Percentiles rank a stretch among this genome's conserved stretches.
phyloP scores from a whole-genome alignment of 1,140 invertebrate genomes.

The Tetramorium simillimum region DNA sequence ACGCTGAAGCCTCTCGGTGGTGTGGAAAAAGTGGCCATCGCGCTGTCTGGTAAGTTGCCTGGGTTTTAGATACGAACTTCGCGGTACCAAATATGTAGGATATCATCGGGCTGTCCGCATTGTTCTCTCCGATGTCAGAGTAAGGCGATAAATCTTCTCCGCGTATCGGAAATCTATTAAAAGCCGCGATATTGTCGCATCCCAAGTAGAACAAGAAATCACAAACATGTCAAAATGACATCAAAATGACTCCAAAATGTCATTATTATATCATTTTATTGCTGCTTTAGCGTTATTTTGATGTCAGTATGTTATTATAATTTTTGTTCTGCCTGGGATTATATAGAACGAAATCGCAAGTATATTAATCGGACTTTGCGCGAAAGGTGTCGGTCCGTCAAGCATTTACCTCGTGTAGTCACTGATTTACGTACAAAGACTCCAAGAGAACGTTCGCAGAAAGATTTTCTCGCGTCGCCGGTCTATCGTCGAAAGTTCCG shows the following conservation, averaged over 20 bases:
- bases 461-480: not conserved
- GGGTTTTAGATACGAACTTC: not conserved
- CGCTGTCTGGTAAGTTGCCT: slow-evolving; percentile 92
- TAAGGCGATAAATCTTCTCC: not conserved
- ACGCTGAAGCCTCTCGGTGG: slow-evolving; percentile 95
- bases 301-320: too few species aligned
- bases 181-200: not conserved
- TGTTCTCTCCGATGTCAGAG: not conserved
- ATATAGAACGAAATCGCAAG: not conserved
- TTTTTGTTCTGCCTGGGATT: not conserved
- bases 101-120: not conserved
- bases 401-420: not conserved
- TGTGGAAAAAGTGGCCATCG: slow-evolving; percentile 97
- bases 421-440: too few species aligned
- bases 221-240: too few species aligned
- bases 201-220: too few species aligned
- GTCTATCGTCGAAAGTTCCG: not conserved
- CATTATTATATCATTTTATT: too few species aligned
- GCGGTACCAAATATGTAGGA: not conserved
- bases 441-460: not conserved
- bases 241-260: too few species aligned
- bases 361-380: not conserved
- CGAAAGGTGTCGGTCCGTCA: not conserved
- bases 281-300: too few species aligned
- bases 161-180: slow-evolving; percentile 15